Evolutionary conservation across 1,140 invertebrate species (phyloP).

Genomic region (Caenorhabditis inopinata): DNA sequence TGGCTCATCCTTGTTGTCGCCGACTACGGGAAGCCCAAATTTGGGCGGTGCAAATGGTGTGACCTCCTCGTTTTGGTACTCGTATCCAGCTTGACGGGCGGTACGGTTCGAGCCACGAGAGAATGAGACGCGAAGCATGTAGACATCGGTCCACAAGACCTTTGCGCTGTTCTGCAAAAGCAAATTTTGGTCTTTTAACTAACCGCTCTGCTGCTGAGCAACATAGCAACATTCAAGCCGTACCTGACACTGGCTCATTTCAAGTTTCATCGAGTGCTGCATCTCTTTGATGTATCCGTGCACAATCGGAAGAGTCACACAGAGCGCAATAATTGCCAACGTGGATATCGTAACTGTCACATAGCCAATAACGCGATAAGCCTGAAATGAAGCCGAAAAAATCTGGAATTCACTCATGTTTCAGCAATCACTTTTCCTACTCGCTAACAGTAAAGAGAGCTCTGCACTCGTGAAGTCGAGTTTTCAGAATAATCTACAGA

Average conservation of each 20-base stretch:
- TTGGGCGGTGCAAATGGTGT: conserved; percentile 13
- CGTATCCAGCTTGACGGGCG: conserved; percentile 23
- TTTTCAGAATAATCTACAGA: too few relatives aligned
- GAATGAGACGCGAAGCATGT: conserved; percentile 12
- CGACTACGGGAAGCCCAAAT: neutral
- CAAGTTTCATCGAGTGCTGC: conserved; percentile 11
- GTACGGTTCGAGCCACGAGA: neutral
- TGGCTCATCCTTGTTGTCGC: neutral
- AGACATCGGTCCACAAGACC: neutral
- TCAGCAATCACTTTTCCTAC: neutral
- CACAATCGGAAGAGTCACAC: conserved; percentile 37
- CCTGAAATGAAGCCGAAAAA: neutral
- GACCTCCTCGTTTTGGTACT: neutral
- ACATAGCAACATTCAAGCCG: too few relatives aligned
- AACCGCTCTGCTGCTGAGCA: too few relatives aligned
- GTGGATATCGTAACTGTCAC: neutral
- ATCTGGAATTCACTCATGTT: neutral
- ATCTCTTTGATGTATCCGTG: conserved; percentile 18
- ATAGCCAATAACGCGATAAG: conserved; percentile 31
- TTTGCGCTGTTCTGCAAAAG: conserved; percentile 6
- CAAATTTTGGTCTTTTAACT: neutral
- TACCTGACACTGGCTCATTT: conserved; percentile 36
- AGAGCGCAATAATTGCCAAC: conserved; percentile 28
- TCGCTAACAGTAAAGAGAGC: neutral
- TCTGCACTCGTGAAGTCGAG: too few relatives aligned